phyloP scores from a whole-genome alignment of 2,888 invertebrate genomes.

The Ernsta delagoae region DNA sequence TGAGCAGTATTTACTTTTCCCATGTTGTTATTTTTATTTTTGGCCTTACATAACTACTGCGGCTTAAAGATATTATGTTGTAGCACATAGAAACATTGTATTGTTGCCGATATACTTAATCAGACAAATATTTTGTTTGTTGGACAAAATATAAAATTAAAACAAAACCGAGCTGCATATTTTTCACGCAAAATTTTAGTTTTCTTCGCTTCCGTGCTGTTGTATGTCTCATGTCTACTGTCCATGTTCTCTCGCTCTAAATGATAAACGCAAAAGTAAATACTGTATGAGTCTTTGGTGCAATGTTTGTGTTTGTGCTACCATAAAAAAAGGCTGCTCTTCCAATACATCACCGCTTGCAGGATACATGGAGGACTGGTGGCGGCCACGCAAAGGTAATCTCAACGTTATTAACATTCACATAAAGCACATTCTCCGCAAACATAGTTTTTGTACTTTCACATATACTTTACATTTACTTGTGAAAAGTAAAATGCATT shows the following conservation, averaged over 20 bases:
- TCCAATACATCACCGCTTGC: slow-evolving; percentile 95
- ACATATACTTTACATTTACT: slow-evolving; percentile 1
- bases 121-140: neutral
- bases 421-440: slow-evolving; percentile 36
- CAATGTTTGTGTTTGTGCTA: slow-evolving; percentile 85
- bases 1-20: slow-evolving; percentile 81
- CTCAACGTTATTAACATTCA: slow-evolving; percentile 72
- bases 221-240: slow-evolving; percentile 44
- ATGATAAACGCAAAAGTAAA: slow-evolving; percentile 67
- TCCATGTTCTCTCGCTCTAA: slow-evolving; percentile 36
- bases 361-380: slow-evolving; percentile 99
- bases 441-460: slow-evolving; percentile 30
- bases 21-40: slow-evolving; percentile 57
- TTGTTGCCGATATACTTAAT: slow-evolving; percentile 5
- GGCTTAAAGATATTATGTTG: slow-evolving; percentile 44
- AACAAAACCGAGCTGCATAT: slow-evolving; percentile 48
- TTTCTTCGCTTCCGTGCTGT: slow-evolving; percentile 51
- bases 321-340: slow-evolving; percentile 86
- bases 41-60: slow-evolving; percentile 49
- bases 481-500: neutral
- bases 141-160: neutral
- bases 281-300: slow-evolving; percentile 81
- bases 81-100: slow-evolving; percentile 1
- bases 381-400: slow-evolving; percentile 98
- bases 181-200: slow-evolving; percentile 46